Conservation (phyloP, 2,113 vertebrate species). For the Protobothrops mucrosquamatus region DNA sequence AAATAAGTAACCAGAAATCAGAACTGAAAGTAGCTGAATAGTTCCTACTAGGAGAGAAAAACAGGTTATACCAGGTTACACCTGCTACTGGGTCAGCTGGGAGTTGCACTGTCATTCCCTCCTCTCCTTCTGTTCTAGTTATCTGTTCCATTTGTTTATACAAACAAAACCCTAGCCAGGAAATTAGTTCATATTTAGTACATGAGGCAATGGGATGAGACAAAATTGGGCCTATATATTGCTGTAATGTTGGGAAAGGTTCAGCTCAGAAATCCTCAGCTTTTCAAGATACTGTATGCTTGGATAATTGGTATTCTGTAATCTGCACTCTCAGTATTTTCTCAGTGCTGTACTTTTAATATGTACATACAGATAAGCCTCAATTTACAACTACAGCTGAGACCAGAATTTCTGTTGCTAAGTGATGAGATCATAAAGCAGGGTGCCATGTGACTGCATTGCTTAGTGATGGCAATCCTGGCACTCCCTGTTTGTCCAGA, state of each 20-base stretch:
- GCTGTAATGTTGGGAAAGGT: background rate
- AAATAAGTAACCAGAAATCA: background rate
- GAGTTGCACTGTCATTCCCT: background rate
- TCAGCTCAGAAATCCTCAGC: background rate
- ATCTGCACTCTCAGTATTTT: background rate
- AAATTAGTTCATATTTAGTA: background rate
- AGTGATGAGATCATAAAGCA: background rate
- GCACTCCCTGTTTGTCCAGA: background rate
- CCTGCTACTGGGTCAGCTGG: background rate
- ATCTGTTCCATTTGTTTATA: background rate
- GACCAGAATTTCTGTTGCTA: background rate
- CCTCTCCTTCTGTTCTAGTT: background rate
- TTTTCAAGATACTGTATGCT: background rate
- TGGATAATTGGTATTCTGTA: background rate
- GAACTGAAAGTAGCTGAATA: background rate
- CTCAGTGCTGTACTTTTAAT: background rate
- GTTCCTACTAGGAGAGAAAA: background rate
- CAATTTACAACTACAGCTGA: background rate
- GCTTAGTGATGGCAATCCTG: background rate
- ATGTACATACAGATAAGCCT: background rate
- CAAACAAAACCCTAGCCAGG: background rate
- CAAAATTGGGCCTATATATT: background rate
- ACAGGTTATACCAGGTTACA: background rate
- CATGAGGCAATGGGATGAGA: background rate
- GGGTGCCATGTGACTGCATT: background rate